Conservation (phyloP, 2,797 vertebrate species). For the Ispidina picta region DNA sequence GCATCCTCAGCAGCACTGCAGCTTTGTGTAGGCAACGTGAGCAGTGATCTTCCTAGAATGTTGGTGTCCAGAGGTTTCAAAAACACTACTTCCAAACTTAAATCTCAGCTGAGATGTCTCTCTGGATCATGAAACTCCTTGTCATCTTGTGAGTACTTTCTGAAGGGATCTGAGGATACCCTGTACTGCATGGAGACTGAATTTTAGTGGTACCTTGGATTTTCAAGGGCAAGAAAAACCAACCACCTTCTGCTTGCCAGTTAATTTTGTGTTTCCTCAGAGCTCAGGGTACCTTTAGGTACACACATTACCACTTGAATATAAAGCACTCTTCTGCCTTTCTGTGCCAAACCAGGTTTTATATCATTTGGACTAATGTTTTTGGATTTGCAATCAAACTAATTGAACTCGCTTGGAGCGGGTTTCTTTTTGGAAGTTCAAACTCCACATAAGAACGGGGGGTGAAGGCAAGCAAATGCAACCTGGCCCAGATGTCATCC, state of each 20-base stretch:
- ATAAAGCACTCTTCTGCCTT: neutral
- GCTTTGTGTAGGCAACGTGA: neutral
- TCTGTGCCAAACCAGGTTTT: neutral
- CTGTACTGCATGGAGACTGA: neutral
- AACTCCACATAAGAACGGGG: neutral
- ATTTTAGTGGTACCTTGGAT: neutral
- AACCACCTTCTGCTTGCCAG: neutral
- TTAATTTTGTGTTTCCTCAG: neutral
- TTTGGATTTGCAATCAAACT: neutral
- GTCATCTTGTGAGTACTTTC: neutral
- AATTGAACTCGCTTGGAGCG: neutral
- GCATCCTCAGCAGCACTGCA: neutral
- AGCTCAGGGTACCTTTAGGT: neutral
- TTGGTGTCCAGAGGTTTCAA: neutral
- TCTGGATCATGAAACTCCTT: neutral
- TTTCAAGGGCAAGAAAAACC: neutral
- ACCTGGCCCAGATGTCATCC: neutral
- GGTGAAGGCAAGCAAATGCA: neutral
- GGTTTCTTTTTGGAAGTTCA: neutral
- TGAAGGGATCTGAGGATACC: neutral
- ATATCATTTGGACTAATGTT: neutral
- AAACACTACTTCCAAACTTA: neutral
- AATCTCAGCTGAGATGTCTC: neutral
- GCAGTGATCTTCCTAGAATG: neutral
- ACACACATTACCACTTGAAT: neutral